Conservation (phyloP, 2,888 invertebrate species). For the Vannuccia rotundouncinata region DNA sequence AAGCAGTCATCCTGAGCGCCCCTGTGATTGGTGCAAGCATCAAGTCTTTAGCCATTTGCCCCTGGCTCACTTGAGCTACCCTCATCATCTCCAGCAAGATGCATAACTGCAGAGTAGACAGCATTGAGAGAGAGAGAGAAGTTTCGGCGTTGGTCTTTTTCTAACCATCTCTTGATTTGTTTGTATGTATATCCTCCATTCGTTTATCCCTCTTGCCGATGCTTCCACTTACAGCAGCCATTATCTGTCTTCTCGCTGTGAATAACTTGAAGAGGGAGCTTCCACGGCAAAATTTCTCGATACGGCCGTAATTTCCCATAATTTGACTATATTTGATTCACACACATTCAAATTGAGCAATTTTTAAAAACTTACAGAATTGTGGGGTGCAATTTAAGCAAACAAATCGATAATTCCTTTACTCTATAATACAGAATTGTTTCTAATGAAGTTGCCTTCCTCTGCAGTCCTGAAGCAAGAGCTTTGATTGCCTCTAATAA, state of each 20-base stretch:
- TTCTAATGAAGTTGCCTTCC: neutral
- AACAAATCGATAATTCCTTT: neutral
- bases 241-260: no score
- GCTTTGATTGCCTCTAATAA: neutral
- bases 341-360: no score
- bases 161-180: neutral
- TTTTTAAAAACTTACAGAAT: neutral
- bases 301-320: neutral
- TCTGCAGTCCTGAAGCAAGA: neutral
- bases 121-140: no score
- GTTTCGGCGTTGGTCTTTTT: neutral
- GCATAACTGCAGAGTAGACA: neutral
- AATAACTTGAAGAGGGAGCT: no score
- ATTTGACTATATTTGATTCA: no score
- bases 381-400: neutral
- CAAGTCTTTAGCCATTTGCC: slow-evolving; percentile 22
- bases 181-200: neutral
- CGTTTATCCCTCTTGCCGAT: neutral
- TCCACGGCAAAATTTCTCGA: neutral
- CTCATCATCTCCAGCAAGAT: neutral
- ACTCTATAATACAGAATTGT: no score
- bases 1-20: neutral
- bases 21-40: slow-evolving; percentile 4
- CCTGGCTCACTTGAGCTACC: neutral
- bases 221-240: neutral